A percentile compares a stretch with the other conserved stretches of the same genome.
phyloP scores from a whole-genome alignment of 1,140 invertebrate genomes.

The Drosophila leontia region DNA sequence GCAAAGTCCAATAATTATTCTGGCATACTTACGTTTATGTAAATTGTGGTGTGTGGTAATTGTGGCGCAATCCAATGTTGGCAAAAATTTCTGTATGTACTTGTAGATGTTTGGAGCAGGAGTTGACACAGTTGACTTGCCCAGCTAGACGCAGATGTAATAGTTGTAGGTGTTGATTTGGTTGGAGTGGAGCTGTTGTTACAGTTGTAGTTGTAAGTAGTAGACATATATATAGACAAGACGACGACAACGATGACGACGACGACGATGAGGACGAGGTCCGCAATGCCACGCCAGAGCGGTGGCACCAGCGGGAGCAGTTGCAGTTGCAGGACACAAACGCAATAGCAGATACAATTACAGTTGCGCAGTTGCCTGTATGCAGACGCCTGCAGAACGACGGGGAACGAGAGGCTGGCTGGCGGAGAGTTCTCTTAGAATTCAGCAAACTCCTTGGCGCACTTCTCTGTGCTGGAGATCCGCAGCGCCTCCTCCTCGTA shows the following conservation, averaged over 20 bases:
- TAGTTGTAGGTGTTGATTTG: conserved; percentile 28
- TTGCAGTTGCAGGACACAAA: conserved; percentile 34
- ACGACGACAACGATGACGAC: conserved; percentile 67
- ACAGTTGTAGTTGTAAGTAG: conserved; percentile 71
- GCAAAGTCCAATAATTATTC: not conserved
- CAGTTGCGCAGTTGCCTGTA: conserved; percentile 21
- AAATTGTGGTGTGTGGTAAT: conserved; percentile 45
- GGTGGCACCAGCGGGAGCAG: conserved; percentile 36
- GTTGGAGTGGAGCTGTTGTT: conserved; percentile 33
- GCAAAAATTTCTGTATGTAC: conserved; percentile 6
- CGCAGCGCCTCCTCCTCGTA: conserved; percentile 98
- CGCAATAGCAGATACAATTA: conserved; percentile 35
- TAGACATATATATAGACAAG: conserved; percentile 81
- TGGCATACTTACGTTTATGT: conserved; percentile 56
- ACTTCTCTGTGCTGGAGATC: conserved; percentile 98
- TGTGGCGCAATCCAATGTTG: conserved; percentile 54
- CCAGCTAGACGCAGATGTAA: conserved; percentile 48
- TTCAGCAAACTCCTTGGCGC: conserved; percentile 98
- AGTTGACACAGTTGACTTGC: conserved; percentile 31
- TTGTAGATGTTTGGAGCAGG: conserved; percentile 21
- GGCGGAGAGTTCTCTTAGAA: conserved; percentile 89
- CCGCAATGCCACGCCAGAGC: conserved; percentile 38
- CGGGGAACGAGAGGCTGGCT: conserved; percentile 30
- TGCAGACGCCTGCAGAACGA: conserved; percentile 28
- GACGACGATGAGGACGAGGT: conserved; percentile 53